A percentile compares a stretch with the other conserved stretches of the same genome.
Conservation (phyloP, 2,888 invertebrate species). For the Caenorhabditis virilis region DNA sequence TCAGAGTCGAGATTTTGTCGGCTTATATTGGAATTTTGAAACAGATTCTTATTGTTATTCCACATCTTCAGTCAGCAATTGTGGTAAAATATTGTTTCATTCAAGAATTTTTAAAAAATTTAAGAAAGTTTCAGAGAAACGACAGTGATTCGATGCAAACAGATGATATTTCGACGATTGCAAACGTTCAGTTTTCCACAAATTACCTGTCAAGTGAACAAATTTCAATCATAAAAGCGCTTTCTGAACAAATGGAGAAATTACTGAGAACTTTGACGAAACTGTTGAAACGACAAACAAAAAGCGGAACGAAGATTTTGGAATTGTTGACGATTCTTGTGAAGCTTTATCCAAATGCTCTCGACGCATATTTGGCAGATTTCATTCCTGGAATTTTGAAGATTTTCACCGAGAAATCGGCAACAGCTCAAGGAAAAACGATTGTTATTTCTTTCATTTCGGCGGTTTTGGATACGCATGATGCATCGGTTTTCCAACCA, state of each 20-base stretch:
- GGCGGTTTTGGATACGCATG: conserved; percentile 10
- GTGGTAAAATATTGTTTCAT: too few species aligned
- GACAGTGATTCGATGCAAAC: conserved; percentile 22
- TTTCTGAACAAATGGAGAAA: conserved; percentile 7
- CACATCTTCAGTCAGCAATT: conserved; percentile 23
- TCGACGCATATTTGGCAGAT: conserved; percentile 82
- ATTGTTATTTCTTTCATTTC: conserved; percentile 87
- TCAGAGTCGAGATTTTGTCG: conserved; percentile 87
- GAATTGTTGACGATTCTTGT: conserved; percentile 87
- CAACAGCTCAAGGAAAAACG: conserved; percentile 81
- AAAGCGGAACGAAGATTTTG: conserved; percentile 89
- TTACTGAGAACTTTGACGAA: conserved; percentile 78
- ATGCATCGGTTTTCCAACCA: conserved; percentile 77
- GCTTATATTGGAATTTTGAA: conserved; percentile 90
- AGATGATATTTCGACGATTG: conserved; percentile 23
- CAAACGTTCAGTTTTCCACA: conserved; percentile 15
- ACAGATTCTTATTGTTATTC: conserved; percentile 79
- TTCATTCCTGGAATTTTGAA: conserved; percentile 88
- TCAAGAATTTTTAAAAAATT: neutral
- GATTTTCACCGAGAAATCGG: conserved; percentile 49
- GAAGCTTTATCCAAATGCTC: conserved; percentile 76
- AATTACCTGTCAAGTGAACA: conserved; percentile 18
- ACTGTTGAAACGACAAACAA: conserved; percentile 79
- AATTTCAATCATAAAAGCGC: conserved; percentile 18
- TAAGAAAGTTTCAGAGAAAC: conserved; percentile 14